A percentile compares a stretch with the other conserved stretches of the same genome.
phyloP scores from a whole-genome alignment of 2,113 vertebrate genomes.

The Phoenicopterus ruber region DNA sequence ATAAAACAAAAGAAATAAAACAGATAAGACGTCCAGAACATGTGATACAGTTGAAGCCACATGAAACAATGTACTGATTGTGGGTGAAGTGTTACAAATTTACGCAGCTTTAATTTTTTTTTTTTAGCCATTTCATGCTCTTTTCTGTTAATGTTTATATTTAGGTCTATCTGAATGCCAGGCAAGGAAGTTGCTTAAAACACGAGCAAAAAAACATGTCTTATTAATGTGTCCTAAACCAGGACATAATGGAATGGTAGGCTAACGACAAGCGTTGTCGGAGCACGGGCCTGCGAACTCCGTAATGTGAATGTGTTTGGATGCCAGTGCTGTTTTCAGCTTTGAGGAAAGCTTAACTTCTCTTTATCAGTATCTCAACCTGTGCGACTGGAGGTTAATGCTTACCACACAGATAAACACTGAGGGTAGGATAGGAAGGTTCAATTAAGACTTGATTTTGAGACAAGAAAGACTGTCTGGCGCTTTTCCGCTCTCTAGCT shows the following conservation, averaged over 20 bases:
- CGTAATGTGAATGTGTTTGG: not conserved
- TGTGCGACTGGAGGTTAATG: not conserved
- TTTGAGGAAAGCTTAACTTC: not conserved
- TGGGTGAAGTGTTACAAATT: not conserved
- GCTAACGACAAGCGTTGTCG: not conserved
- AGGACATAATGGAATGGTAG: not conserved
- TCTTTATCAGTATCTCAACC: not conserved
- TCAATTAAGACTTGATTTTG: not conserved
- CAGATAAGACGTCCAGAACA: not conserved
- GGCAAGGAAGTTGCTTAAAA: not conserved
- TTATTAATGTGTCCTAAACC: too few relatives aligned
- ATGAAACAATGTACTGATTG: not conserved
- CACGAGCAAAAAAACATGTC: fast-evolving
- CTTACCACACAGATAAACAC: not conserved
- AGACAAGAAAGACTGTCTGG: not conserved
- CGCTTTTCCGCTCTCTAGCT: not conserved
- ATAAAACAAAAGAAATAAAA: not conserved
- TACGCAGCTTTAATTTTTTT: not conserved
- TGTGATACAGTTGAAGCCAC: not conserved
- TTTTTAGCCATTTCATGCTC: not conserved
- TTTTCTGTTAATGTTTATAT: not conserved
- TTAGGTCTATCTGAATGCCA: not conserved
- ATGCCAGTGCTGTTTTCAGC: not conserved
- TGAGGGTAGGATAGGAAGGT: not conserved
- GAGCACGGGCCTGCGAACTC: not conserved